A percentile compares a stretch with the other conserved stretches of the same genome.
phyloP scores from a whole-genome alignment of 2,888 invertebrate species.

The Gisinianus flammeolus region DNA sequence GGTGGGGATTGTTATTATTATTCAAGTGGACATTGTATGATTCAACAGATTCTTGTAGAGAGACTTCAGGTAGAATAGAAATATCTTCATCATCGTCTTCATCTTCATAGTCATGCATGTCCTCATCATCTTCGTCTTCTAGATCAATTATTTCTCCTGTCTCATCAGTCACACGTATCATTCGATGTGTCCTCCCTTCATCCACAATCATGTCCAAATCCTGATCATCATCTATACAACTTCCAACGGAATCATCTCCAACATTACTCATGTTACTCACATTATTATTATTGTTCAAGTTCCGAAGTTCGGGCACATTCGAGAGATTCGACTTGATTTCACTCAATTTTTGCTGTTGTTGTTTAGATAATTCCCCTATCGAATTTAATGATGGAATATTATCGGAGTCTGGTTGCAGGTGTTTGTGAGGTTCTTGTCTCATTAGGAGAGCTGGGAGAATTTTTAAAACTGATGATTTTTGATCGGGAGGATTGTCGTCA shows the following conservation, averaged over 20 bases:
- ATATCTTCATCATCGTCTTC: slow-evolving; percentile 55
- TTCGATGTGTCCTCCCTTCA: not conserved
- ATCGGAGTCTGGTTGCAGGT: not conserved
- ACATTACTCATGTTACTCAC: not conserved
- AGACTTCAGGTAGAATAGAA: slow-evolving; percentile 56
- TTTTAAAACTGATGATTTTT: slow-evolving; percentile 16
- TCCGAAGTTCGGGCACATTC: not conserved
- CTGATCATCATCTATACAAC: slow-evolving; percentile 32
- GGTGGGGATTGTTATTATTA: slow-evolving; percentile 45
- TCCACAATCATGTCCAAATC: slow-evolving; percentile 42
- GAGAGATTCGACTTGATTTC: not conserved
- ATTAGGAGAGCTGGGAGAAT: slow-evolving; percentile 33
- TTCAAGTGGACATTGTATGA: slow-evolving; percentile 52
- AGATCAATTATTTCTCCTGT: slow-evolving; percentile 25
- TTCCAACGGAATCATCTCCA: slow-evolving; percentile 1
- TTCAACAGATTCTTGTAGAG: slow-evolving; percentile 55
- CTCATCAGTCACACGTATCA: not conserved
- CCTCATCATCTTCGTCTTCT: slow-evolving; percentile 25
- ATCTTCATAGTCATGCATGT: slow-evolving; percentile 39
- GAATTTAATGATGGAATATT: not conserved
- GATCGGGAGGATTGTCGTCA: slow-evolving; percentile 31
- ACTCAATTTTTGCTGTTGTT: slow-evolving; percentile 16
- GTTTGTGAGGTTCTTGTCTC: not conserved
- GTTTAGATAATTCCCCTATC: not conserved
- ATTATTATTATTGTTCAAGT: not conserved